phyloP scores from a whole-genome alignment of 2,113 vertebrate species.

The Pycnonotus jocosus region DNA sequence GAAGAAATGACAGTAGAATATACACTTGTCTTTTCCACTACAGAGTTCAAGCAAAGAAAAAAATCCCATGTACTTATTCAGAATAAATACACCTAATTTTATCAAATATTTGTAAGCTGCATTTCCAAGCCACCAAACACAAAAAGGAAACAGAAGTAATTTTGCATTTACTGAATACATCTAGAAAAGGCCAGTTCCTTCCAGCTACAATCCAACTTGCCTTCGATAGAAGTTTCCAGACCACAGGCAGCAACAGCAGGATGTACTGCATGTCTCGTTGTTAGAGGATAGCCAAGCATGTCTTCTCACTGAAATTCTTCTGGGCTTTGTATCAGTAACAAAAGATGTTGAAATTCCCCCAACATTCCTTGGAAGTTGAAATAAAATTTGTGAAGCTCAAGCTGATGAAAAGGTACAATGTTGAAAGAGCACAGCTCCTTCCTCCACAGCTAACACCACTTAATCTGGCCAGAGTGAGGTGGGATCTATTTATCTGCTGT shows the following conservation, averaged over 20 bases:
- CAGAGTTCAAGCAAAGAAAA: not conserved
- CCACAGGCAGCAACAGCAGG: not conserved
- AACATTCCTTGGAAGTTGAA: not conserved
- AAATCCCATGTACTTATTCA: not conserved
- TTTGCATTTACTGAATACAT: not conserved
- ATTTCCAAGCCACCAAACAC: not conserved
- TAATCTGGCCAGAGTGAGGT: not conserved
- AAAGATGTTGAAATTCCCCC: not conserved
- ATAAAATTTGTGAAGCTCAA: not conserved
- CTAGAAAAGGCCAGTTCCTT: not conserved
- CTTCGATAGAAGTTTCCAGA: not conserved
- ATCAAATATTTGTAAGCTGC: not conserved
- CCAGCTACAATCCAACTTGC: not conserved
- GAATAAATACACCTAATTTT: not conserved
- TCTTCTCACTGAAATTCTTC: not conserved
- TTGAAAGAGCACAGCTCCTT: not conserved
- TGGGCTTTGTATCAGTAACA: not conserved
- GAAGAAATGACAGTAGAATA: not conserved
- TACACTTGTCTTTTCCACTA: not conserved
- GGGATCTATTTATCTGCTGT: not conserved
- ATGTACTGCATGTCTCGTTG: rapidly evolving
- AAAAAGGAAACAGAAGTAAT: not conserved
- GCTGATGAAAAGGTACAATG: not conserved
- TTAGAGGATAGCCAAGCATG: not conserved
- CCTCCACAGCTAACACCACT: rapidly evolving